Evolutionary conservation across 2,113 vertebrate genomes (phyloP).

Genomic region (Raja brachyura): DNA sequence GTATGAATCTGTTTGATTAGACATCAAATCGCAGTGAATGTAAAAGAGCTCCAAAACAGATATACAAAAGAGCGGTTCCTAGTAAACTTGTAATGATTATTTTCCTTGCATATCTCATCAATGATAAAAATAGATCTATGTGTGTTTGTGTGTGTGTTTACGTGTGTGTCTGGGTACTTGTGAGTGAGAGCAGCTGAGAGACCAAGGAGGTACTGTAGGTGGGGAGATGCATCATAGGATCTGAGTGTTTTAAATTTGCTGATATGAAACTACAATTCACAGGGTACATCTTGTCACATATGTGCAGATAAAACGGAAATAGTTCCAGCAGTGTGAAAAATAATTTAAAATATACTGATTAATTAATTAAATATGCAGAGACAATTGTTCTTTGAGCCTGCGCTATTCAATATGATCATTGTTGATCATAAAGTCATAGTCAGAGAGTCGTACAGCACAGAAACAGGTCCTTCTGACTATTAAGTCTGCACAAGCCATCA

Average conservation of each 20-base stretch:
- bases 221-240: neutral
- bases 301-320: neutral
- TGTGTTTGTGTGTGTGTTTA: neutral
- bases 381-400: too few relatives aligned
- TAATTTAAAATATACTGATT: neutral
- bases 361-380: neutral
- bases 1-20: neutral
- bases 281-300: neutral
- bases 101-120: neutral
- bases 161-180: too few relatives aligned
- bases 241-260: neutral
- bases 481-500: too few relatives aligned
- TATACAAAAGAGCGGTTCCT: neutral
- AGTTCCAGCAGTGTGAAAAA: neutral
- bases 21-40: neutral
- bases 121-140: too few relatives aligned
- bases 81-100: neutral
- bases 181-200: neutral
- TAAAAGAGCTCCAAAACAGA: neutral
- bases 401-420: too few relatives aligned
- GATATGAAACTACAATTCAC: neutral
- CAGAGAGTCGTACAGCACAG: too few relatives aligned
- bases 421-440: too few relatives aligned
- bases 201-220: neutral
- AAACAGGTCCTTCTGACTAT: too few relatives aligned